Evolutionary conservation across 2,888 invertebrate genomes (phyloP), one percentile per base, ranked within the genome.

Genomic region (Cylloceria caligata): DNA sequence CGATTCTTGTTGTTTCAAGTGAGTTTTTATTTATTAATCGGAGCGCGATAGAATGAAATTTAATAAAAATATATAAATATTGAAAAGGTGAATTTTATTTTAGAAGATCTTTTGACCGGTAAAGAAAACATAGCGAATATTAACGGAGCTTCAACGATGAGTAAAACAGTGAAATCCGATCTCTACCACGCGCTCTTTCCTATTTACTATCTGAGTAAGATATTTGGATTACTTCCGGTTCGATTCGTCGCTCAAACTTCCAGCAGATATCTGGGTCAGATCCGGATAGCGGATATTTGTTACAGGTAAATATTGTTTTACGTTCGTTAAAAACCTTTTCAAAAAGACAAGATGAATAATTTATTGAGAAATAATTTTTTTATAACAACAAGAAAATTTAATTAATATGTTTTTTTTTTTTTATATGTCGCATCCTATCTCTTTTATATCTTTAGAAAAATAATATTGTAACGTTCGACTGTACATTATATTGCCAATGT

Each of bases 221-320:
- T 88, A n/a, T 88, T 86, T 21, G 92, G 92, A 24, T 72, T 90
- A 9, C 74, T 91, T 57, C 92, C 92, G 1, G 90, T 90, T 0
- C 87, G 87, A 72, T 92, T 92, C 60, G 79, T 76, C 4, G 67
- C 78, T 34, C 80, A 87, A 13, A 71, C 84, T 19, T 78, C 84
- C 16, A 90, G 88, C 45, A 88, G 84, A 86, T 91, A 89, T 71
- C 34, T 84, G 0, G 90, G 90, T 4, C 86, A 78, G 2, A 72
- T 89, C 3, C 80, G 81, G 47, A 34, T 76, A 6, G 27, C 86
- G 7, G 86, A 87, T 6, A 85, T 90, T 5, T 13, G 89, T 64
- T 92, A 92, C 77, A 89, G 92, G 92, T 92, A 86, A 86, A 78
- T 60, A 64, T 19, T n/a, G n/a, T n/a, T n/a, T n/a, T n/a, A n/a